Evolutionary conservation across 2,797 vertebrate species (phyloP).

Genomic region (Paramormyrops hopkinsi): DNA sequence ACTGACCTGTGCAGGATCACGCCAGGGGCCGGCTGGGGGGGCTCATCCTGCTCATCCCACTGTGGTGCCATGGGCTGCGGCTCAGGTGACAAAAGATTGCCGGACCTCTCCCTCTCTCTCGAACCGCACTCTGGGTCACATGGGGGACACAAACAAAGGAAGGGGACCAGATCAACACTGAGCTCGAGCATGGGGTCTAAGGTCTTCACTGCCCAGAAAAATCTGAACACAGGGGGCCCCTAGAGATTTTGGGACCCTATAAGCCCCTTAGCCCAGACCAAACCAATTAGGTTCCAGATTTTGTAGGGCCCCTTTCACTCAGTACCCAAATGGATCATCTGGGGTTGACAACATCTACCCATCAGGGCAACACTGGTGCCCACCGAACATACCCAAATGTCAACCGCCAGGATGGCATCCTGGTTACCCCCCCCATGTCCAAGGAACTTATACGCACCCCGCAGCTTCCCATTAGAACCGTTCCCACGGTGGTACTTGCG

Average conservation of each 20-base stretch:
- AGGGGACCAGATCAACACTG: not conserved
- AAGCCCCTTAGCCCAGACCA: not conserved
- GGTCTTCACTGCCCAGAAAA: not conserved
- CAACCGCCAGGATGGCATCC: not conserved
- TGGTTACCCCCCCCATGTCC: not conserved
- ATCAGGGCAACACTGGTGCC: not conserved
- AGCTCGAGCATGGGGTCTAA: not conserved
- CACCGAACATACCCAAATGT: not conserved
- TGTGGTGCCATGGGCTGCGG: slow-evolving; percentile 81
- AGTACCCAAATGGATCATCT: not conserved
- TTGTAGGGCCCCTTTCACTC: not conserved
- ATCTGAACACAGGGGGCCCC: not conserved
- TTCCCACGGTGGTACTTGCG: slow-evolving; percentile 80
- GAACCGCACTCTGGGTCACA: slow-evolving; percentile 60
- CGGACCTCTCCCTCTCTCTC: slow-evolving; percentile 58
- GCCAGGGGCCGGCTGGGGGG: slow-evolving; percentile 83
- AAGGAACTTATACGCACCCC: slow-evolving; percentile 71
- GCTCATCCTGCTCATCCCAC: slow-evolving; percentile 85
- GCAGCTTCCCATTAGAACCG: slow-evolving; percentile 83
- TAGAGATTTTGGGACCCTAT: not conserved
- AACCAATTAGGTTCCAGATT: not conserved
- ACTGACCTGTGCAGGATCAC: slow-evolving; percentile 88
- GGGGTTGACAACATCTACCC: not conserved
- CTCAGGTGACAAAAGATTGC: slow-evolving; percentile 90
- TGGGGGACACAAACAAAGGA: not conserved